These are phyloP conservation scores for Rhagoletis pomonella DNA, from an alignment of 1,140 invertebrate species.

Conservation along the genomic window DNA sequence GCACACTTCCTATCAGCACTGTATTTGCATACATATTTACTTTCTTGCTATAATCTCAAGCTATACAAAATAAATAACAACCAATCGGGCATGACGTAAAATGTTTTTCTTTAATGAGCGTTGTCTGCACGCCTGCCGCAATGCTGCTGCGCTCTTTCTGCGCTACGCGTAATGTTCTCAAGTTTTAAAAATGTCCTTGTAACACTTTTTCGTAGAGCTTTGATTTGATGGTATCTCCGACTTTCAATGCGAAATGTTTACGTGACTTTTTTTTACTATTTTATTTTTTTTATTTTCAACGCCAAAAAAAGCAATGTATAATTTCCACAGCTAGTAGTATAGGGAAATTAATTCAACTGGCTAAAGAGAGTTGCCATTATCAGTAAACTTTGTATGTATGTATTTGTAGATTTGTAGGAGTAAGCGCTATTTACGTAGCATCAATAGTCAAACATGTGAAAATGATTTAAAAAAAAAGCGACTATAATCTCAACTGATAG, in stretches of 20 bases:
- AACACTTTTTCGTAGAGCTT: conserved; percentile 11
- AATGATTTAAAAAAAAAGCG: background rate
- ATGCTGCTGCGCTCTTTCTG: background rate
- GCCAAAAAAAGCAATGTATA: background rate
- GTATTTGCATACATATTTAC: background rate
- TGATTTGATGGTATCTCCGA: background rate
- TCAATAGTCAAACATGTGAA: background rate
- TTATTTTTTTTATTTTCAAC: no score
- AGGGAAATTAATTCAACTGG: no score
- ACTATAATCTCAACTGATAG: background rate
- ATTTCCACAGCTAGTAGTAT: no score
- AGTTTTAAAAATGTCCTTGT: conserved; percentile 32
- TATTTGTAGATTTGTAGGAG: no score
- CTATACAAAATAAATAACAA: background rate
- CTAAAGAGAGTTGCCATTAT: no score
- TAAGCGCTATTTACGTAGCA: background rate
- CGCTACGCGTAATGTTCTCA: background rate
- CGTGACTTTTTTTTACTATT: background rate
- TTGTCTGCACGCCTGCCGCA: background rate
- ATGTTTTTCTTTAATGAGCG: background rate
- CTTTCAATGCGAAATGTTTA: background rate
- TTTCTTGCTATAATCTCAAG: background rate
- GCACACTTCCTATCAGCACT: background rate
- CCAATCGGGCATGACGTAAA: background rate
- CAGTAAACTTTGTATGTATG: no score